Percentiles rank a stretch among this genome's conserved stretches.
Conservation (phyloP, 2,888 invertebrate species). For the Epirrhoe alternata region DNA sequence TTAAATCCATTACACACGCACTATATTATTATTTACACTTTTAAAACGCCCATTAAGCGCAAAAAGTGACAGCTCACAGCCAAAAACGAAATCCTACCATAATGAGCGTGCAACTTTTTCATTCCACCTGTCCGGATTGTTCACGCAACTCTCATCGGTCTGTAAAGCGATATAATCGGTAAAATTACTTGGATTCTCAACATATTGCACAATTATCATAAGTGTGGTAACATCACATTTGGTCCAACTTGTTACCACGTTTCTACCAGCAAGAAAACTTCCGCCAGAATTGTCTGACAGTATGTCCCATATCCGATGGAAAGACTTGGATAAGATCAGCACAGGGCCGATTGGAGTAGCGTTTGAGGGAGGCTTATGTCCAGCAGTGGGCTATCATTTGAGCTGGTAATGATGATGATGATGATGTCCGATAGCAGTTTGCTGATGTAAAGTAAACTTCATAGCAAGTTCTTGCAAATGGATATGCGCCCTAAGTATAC, state of each 20-base stretch:
- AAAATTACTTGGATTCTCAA: constrained; percentile 31
- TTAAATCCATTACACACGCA: constrained; percentile 35
- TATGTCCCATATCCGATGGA: no score
- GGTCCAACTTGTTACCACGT: constrained; percentile 50
- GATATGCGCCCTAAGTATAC: no score
- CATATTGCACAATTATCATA: constrained; percentile 33
- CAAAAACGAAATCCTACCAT: constrained; percentile 40
- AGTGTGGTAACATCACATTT: constrained; percentile 48
- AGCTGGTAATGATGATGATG: no score
- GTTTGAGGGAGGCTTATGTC: no score
- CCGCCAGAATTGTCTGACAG: no score
- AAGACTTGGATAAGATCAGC: no score
- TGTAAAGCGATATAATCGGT: constrained; percentile 20
- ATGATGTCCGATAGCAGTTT: no score
- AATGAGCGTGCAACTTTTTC: constrained; percentile 38
- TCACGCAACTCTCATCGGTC: constrained; percentile 27
- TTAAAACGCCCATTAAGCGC: constrained; percentile 37
- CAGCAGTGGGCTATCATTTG: no score
- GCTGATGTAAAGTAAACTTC: no score
- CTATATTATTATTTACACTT: constrained; percentile 38
- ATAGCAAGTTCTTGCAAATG: no score
- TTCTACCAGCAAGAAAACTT: no score
- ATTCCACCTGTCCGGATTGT: constrained; percentile 37
- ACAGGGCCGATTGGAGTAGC: no score
- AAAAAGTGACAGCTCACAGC: constrained; percentile 40